Evolutionary conservation across 2,113 vertebrate species (phyloP), one percentile per base, ranked within the genome.

Genomic region (Oreochromis aureus): DNA sequence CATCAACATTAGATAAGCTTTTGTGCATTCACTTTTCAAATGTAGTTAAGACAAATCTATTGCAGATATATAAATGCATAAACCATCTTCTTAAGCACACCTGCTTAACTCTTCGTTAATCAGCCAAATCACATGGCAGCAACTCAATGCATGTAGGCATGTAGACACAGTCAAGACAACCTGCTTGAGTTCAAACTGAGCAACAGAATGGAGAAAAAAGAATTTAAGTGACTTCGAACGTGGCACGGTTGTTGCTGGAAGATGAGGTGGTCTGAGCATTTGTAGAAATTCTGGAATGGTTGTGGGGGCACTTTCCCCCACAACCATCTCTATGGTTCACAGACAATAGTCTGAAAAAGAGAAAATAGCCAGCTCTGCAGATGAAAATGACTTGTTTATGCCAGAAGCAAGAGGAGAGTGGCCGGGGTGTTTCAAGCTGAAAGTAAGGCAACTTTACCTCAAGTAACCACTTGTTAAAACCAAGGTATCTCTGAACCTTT

Each of bases 351-450:
- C 19, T 39, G 63, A 15, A 39, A 69, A 69, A 69, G 63, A 22
- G 34, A 39, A 39, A 69, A 13, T 69, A 66, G 19, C 32, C 61
- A 39, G 34, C 4, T 39, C 4, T 69, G 19, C 19, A n/a, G 6
- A 39, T 69, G 61, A 41, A 41, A 69, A 69, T 41, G 34, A 39
- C 34, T 19, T 1, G 16, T 69, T 66, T 1, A 66, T 66, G 30
- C 34, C 2, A 66, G 10, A 69, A 41, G 63, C 12, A 41, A 69
- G 63, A 69, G 12, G 4, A 24, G 63, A 71, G 12, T 41, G 39
- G 66, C 0, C 66, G 9, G n/a, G 5, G 7, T 71, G 66, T 3
- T 71, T 44, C 3, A 24, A 44, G 2, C 39, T 44, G 1, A 44
- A 44, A 71, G 36, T 22, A 71, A 71, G 63, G 39, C 39, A 71